Evolutionary conservation across 1,140 invertebrate species (phyloP).

Genomic region (Atta texana): DNA sequence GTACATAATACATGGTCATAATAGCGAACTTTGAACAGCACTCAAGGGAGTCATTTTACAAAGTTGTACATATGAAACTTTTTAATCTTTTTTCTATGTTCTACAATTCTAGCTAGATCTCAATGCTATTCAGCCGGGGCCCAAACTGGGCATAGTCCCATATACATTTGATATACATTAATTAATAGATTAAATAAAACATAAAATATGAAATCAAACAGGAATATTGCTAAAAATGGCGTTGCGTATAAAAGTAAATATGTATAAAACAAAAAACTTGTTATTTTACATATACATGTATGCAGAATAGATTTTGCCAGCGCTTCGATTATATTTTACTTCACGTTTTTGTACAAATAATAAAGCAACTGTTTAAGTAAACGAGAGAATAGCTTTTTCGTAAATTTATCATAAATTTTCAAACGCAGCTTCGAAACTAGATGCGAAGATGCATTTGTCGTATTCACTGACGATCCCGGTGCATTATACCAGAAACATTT

Average conservation of each 20-base stretch:
- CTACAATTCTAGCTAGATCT: too few relatives aligned
- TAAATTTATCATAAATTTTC: conserved; percentile 14
- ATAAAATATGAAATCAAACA: not conserved
- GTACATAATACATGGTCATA: too few relatives aligned
- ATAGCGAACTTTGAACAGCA: too few relatives aligned
- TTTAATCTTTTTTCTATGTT: too few relatives aligned
- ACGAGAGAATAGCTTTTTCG: not conserved
- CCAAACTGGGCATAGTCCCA: too few relatives aligned
- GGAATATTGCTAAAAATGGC: not conserved
- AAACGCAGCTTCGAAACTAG: not conserved
- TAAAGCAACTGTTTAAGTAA: conserved; percentile 12
- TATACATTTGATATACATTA: not conserved
- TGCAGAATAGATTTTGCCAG: not conserved
- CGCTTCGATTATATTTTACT: not conserved
- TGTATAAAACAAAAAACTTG: not conserved
- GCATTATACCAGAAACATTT: conserved; percentile 28
- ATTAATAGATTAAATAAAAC: not conserved
- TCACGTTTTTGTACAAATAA: not conserved
- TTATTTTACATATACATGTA: not conserved
- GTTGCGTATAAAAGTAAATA: not conserved
- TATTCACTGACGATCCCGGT: conserved; percentile 18
- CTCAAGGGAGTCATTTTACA: too few relatives aligned
- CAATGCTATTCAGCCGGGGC: too few relatives aligned
- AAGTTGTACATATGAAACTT: too few relatives aligned
- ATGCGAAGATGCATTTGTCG: conserved; percentile 27